Conservation (phyloP, 92 coral and sea anemone genomes). For the Plumapathes pennacea region DNA sequence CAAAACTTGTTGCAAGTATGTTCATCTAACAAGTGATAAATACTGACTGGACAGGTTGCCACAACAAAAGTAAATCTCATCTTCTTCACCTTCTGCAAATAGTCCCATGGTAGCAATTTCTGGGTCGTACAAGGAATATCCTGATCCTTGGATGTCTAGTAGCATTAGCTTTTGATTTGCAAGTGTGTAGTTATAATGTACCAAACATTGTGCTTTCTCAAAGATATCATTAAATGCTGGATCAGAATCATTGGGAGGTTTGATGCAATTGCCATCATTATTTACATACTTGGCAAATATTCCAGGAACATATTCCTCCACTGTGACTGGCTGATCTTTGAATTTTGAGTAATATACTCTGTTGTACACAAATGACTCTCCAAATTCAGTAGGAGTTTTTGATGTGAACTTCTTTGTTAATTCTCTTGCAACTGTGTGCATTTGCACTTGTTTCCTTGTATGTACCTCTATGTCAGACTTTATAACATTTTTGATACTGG, state of each 20-base stretch:
- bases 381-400: slow-evolving; percentile 52
- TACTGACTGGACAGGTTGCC: slow-evolving; percentile 63
- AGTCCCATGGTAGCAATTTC: slow-evolving; percentile 49
- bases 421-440: slow-evolving; percentile 69
- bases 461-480: slow-evolving; percentile 44
- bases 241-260: slow-evolving; percentile 32
- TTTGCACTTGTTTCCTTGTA: slow-evolving; percentile 68
- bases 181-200: slow-evolving; percentile 1
- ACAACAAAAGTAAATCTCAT: slow-evolving; percentile 64
- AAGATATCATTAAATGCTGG: slow-evolving; percentile 15
- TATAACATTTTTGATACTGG: slow-evolving; percentile 45
- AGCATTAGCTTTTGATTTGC: slow-evolving; percentile 12
- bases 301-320: slow-evolving; percentile 70
- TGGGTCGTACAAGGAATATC: slow-evolving; percentile 42
- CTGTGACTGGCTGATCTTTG: slow-evolving; percentile 59
- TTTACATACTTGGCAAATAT: slow-evolving; percentile 53
- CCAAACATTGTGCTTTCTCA: slow-evolving; percentile 22
- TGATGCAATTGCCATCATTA: slow-evolving; percentile 54
- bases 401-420: slow-evolving; percentile 42
- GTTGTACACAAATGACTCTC: slow-evolving; percentile 61
- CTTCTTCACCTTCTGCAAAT: background rate
- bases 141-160: slow-evolving; percentile 36
- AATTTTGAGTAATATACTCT: slow-evolving; percentile 44
- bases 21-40: slow-evolving; percentile 42
- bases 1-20: slow-evolving; percentile 61